Conservation (phyloP, 2,888 invertebrate genomes). For the Falcaria lacertinaria region DNA sequence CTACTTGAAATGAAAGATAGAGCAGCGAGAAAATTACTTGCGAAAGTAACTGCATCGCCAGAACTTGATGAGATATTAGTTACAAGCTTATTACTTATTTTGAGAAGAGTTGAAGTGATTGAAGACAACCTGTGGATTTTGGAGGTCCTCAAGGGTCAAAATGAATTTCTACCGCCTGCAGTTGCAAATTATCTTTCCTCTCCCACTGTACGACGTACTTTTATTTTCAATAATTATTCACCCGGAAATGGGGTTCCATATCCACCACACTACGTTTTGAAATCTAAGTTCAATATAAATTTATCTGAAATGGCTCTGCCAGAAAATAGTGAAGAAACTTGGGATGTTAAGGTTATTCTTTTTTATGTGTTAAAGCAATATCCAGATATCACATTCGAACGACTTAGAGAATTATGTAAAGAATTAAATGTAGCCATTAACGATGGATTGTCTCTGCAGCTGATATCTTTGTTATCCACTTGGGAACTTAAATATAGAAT, state of each 20-base stretch:
- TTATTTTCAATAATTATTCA: constrained; percentile 43
- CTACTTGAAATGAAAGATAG: constrained; percentile 31
- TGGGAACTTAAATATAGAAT: constrained; percentile 68
- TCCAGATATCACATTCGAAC: constrained; percentile 49
- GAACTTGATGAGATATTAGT: constrained; percentile 60
- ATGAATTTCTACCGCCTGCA: constrained; percentile 47
- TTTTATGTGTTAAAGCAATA: constrained; percentile 62
- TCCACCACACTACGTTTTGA: constrained; percentile 61
- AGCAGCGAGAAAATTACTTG: constrained; percentile 43
- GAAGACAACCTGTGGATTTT: constrained; percentile 43
- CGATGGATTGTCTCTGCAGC: constrained; percentile 63
- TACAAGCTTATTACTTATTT: constrained; percentile 48
- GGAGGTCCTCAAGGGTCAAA: constrained; percentile 53
- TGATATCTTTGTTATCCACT: constrained; percentile 57
- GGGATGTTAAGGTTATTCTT: constrained; percentile 69
- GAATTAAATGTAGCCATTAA: constrained; percentile 56
- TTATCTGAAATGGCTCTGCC: constrained; percentile 61
- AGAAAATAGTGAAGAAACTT: constrained; percentile 68
- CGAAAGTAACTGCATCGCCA: constrained; percentile 50
- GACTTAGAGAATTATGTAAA: constrained; percentile 54
- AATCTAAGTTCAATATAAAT: constrained; percentile 66
- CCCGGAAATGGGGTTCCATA: constrained; percentile 45
- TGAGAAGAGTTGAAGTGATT: constrained; percentile 35
- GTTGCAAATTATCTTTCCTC: constrained; percentile 47
- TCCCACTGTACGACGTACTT: constrained; percentile 46